Evolutionary conservation across 2,113 vertebrate species (phyloP).

Genomic region (Pluvialis apricaria): DNA sequence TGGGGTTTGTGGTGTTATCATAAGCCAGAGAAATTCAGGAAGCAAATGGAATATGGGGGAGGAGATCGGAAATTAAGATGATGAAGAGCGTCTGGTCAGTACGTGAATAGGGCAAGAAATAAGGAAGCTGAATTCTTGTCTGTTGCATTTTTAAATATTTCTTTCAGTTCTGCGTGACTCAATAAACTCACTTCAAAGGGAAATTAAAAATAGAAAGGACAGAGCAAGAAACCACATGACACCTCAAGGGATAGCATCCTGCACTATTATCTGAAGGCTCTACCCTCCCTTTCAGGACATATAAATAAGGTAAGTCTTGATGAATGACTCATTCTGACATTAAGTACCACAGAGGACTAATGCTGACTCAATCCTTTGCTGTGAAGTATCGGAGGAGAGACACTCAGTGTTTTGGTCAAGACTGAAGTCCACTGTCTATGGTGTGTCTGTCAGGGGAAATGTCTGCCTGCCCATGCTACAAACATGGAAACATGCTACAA

Average conservation of each 20-base stretch:
- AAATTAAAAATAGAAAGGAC: slow-evolving; percentile 16
- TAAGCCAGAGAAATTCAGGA: slow-evolving; percentile 16
- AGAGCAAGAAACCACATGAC: background rate
- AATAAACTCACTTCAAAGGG: background rate
- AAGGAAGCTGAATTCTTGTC: background rate
- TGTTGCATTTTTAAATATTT: background rate
- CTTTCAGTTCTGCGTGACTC: background rate
- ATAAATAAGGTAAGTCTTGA: background rate
- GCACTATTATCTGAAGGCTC: background rate
- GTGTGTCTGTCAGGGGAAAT: background rate
- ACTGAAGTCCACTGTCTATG: background rate
- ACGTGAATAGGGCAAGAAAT: background rate
- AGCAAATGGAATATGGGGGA: background rate
- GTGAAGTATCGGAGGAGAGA: background rate
- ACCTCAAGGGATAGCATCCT: background rate
- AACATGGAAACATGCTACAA: too few relatives aligned
- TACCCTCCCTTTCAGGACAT: background rate
- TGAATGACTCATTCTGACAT: background rate
- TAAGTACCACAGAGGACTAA: background rate
- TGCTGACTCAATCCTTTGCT: background rate
- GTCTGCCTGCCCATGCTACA: background rate
- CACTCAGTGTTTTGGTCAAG: background rate
- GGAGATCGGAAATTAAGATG: background rate
- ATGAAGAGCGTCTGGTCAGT: background rate
- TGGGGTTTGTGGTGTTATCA: background rate